phyloP scores from a whole-genome alignment of 1,140 invertebrate genomes.

The Zelostemma sp. region DNA sequence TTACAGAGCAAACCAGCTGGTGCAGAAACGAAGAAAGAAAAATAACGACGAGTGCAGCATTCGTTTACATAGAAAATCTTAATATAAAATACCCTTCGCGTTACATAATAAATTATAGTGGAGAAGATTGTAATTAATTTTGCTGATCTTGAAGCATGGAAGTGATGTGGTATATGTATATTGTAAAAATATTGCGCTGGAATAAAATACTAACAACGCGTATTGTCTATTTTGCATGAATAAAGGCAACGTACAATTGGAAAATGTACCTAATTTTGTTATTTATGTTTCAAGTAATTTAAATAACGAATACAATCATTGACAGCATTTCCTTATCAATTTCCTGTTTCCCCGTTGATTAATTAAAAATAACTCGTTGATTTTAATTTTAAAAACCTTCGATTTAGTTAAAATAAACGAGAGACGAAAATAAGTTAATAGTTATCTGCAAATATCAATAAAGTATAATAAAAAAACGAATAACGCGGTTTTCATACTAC shows the following conservation, averaged over 20 bases:
- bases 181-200: background rate
- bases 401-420: no score
- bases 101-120: background rate
- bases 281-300: no score
- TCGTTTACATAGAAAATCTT: background rate
- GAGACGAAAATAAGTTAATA: no score
- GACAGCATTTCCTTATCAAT: no score
- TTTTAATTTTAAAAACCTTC: no score
- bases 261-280: no score
- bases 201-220: no score
- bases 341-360: no score
- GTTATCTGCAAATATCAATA: background rate
- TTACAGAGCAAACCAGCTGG: constrained; percentile 12
- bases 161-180: background rate
- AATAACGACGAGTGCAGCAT: constrained; percentile 12
- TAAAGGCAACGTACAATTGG: no score
- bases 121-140: background rate
- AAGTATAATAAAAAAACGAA: background rate
- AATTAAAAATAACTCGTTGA: no score
- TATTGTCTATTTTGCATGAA: no score
- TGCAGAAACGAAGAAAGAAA: constrained; percentile 13
- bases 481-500: background rate
- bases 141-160: background rate
- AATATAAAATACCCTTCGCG: background rate
- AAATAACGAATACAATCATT: no score